phyloP scores from a whole-genome alignment of 2,888 invertebrate genomes.

The Chymomyza fuscimana region DNA sequence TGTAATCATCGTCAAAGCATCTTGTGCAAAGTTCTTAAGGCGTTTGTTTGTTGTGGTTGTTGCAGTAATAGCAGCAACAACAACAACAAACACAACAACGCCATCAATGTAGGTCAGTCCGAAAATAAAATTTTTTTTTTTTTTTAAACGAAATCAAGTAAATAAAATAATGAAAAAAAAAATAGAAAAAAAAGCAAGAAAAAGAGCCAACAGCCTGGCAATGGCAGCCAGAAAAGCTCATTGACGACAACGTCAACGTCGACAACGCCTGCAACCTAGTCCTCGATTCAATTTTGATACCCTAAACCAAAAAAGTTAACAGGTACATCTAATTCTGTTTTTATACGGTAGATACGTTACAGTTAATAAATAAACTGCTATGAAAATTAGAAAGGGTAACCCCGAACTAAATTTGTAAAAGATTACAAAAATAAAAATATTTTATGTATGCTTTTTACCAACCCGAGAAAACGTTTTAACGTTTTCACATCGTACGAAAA shows the following conservation, averaged over 20 bases:
- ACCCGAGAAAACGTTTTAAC: too few species aligned
- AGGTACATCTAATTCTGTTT: too few species aligned
- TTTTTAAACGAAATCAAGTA: slow-evolving; percentile 41
- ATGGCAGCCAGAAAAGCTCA: slow-evolving; percentile 33
- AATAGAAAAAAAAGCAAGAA: slow-evolving; percentile 12
- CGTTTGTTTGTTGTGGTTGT: background rate
- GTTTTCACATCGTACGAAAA: too few species aligned
- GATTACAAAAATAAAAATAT: too few species aligned
- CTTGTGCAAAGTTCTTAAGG: slow-evolving; percentile 2
- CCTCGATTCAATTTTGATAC: background rate
- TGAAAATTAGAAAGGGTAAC: too few species aligned
- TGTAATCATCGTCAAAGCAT: background rate
- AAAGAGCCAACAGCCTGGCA: slow-evolving; percentile 3
- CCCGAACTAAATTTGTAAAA: too few species aligned
- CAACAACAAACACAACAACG: slow-evolving; percentile 14
- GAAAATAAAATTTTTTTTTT: slow-evolving; percentile 51
- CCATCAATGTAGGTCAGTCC: slow-evolving; percentile 67
- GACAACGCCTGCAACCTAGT: background rate
- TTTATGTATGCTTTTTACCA: too few species aligned
- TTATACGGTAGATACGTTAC: too few species aligned
- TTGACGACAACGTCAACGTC: slow-evolving; percentile 34
- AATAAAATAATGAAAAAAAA: slow-evolving; percentile 41
- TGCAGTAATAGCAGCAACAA: slow-evolving; percentile 6
- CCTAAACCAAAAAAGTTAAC: background rate
- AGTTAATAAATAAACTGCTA: too few species aligned